Base-by-base conservation (phyloP, 1,140 invertebrate genomes). In the Ooceraea biroi region DNA sequence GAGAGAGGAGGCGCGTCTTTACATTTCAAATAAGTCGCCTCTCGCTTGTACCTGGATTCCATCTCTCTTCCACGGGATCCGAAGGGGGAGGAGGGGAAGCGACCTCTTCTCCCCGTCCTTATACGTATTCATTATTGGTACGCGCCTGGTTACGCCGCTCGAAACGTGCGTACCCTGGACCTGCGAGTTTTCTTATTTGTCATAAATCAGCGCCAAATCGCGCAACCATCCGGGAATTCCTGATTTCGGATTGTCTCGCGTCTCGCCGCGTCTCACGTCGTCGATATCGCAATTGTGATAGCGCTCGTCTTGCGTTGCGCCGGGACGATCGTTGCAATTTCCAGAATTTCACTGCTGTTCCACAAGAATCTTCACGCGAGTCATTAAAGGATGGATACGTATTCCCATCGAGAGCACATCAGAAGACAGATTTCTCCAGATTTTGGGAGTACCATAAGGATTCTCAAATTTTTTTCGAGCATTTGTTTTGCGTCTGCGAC, bases 71-170 rank as follows among this genome's bases (percentile, higher is more conserved):
- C 14, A 30, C 72, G 48, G 11, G 17, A 57, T 7, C 36, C 2
- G 36, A 2, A 36, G 36, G 2, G 7, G 36, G 36, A 7, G 36
- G 36, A 36, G 36, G 36, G 57, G 25, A n/a, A 71, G 27, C 14
- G 55, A 50, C 58, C 58, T 65, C 80, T 30, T 80, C 85, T 87
- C 85, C 90, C 88, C 90, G 87, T 88, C 92, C 92, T 93, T 92
- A 93, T 93, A 93, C 90, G 91, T 93, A 93, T 93, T 93, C 92
- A 92, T 93, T 93, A 93, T 93, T 92, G 91, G 89, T 90, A 91
- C 91, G 89, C 89, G 90, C 88, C 87, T 90, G 90, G 90, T 90
- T 91, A 91, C 92, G 71, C 84, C 85, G 84, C 84, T 90, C 82
- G 88, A 90, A 89, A 90, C 87, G 89, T 90, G 83, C 88, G 86